phyloP scores from a whole-genome alignment of 2,888 invertebrate genomes.

The Sthenelais limicola region DNA sequence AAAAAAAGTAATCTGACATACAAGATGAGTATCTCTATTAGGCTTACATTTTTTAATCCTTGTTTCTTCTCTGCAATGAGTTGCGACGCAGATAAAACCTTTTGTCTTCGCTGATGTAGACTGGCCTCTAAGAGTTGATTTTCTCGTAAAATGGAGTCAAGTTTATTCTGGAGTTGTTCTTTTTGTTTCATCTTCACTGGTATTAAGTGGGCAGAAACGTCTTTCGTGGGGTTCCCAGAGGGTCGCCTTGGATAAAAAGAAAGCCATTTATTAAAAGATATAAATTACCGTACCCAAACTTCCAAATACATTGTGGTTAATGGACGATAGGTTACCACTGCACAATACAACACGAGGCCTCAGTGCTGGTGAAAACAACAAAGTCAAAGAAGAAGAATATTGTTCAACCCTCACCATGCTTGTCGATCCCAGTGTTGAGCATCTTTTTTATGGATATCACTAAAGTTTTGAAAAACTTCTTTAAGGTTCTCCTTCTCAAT shows the following conservation, averaged over 20 bases:
- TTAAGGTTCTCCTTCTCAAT: slow-evolving; percentile 9
- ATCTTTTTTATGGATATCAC: no score
- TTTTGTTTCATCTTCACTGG: slow-evolving; percentile 19
- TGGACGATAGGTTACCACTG: background rate
- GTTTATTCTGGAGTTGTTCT: background rate
- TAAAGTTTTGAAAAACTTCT: no score
- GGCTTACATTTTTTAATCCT: background rate
- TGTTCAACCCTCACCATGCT: slow-evolving; percentile 2
- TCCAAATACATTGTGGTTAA: background rate
- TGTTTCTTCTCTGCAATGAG: background rate
- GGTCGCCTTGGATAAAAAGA: slow-evolving; percentile 19
- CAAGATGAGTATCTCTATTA: slow-evolving; percentile 9
- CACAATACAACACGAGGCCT: background rate
- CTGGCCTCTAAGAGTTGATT: slow-evolving; percentile 17
- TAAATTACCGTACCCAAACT: background rate
- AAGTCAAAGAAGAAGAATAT: no score
- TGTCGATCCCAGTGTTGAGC: background rate
- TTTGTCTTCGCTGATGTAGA: background rate
- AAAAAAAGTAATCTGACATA: background rate
- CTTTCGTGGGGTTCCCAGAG: slow-evolving; percentile 10
- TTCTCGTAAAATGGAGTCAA: background rate
- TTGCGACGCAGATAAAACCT: background rate
- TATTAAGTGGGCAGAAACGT: slow-evolving; percentile 22
- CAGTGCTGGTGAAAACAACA: slow-evolving; percentile 2
- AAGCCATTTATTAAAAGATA: no score